phyloP scores from a whole-genome alignment of 2,797 vertebrate species.

The Sebastolobus alascanus region DNA sequence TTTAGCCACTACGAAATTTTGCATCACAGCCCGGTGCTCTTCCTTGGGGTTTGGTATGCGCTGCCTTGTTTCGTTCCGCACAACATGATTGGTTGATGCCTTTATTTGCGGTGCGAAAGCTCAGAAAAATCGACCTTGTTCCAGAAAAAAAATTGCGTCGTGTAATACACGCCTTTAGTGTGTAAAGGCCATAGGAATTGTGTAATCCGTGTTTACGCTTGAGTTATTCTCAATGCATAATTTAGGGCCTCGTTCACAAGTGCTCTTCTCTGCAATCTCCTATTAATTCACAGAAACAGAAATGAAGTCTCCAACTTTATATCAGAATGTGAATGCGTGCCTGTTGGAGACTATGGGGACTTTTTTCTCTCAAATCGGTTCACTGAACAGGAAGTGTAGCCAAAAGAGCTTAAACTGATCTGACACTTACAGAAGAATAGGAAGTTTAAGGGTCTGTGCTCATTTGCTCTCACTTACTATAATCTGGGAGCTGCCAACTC shows the following conservation, averaged over 20 bases:
- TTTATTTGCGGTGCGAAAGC: too few species aligned
- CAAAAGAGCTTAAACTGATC: neutral
- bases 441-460: neutral
- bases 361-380: neutral
- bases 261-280: neutral
- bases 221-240: too few species aligned
- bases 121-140: too few species aligned
- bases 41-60: too few species aligned
- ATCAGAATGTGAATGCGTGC: neutral
- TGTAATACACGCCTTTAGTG: too few species aligned
- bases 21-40: too few species aligned
- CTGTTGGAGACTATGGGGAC: neutral
- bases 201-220: too few species aligned
- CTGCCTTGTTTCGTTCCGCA: too few species aligned
- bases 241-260: neutral
- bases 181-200: too few species aligned
- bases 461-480: slow-evolving; percentile 5
- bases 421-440: neutral
- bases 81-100: too few species aligned
- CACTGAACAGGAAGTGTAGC: neutral
- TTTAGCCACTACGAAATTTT: too few species aligned
- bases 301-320: neutral
- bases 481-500: slow-evolving; percentile 32
- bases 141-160: too few species aligned
- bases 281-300: neutral